A percentile compares a stretch with the other conserved stretches of the same genome.
Conservation (phyloP, 2,113 vertebrate genomes). For the Pteropus alecto region DNA sequence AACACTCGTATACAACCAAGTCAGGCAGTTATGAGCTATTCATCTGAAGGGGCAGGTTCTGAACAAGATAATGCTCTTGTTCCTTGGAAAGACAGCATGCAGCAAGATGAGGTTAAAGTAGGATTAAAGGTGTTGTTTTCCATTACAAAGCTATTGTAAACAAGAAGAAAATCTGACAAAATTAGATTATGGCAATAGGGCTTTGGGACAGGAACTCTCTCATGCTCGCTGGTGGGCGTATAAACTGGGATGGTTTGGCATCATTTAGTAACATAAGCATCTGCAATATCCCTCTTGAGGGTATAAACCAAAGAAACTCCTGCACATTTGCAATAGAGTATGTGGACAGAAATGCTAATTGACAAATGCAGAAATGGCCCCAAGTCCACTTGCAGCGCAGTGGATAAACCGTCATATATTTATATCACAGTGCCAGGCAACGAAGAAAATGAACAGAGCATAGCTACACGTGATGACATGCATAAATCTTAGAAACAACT, state of each 20-base stretch:
- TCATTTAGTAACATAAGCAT: neutral
- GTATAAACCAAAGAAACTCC: neutral
- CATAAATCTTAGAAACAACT: neutral
- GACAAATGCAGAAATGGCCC: neutral
- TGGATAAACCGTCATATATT: neutral
- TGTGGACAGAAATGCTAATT: too few relatives aligned
- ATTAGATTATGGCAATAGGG: neutral
- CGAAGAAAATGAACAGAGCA: neutral
- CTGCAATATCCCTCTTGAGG: neutral
- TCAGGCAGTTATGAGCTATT: neutral
- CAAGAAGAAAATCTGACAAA: neutral
- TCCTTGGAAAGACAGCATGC: neutral
- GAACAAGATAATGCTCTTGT: neutral
- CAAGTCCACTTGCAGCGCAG: too few relatives aligned
- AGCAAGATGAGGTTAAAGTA: neutral
- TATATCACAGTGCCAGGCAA: neutral
- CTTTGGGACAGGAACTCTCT: neutral
- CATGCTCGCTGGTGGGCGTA: neutral
- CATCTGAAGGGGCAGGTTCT: neutral
- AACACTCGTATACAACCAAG: too few relatives aligned
- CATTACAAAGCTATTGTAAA: neutral
- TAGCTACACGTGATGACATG: too few relatives aligned
- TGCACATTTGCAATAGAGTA: neutral
- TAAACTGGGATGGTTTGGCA: neutral
- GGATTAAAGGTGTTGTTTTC: neutral